Evolutionary conservation across 1,140 invertebrate species (phyloP), one percentile per base, ranked within the genome.

Genomic region (Anastatus disparis): DNA sequence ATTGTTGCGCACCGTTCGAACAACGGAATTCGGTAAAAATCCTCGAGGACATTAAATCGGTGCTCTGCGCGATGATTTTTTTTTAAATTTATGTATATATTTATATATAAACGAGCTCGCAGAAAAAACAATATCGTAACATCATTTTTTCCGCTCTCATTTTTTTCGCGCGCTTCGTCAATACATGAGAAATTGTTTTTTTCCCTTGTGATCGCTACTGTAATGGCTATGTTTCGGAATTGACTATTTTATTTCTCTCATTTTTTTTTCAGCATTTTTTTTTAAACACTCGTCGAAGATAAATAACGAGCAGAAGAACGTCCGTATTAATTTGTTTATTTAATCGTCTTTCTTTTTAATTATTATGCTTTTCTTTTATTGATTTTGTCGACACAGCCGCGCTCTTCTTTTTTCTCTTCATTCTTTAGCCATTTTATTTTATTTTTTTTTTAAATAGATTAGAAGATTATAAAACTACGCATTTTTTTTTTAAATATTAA

Each of bases 381-480:
- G 27, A 15, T 42, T 24, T 58, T 50, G n/a, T 63, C n/a, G 7
- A 24, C 17, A 40, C 52, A 38, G 40, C 26, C 15, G 52, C 15
- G 50, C 10, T 38, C 13, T 12, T 46, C 10, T 46, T 35, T 31
- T 20, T 13, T 20, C n/a, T 59, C 20, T 31, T n/a, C 24, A 17
- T 4, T 31, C 22, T 42, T n/a, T 55, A 27, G 40, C 35, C 17
- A 24, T 55, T n/a, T n/a, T n/a, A n/a, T n/a, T n/a, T n/a, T 44
- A 46, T 2, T 29, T 56, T 56, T 63, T 31, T 46, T 70, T 64
- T 44, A 56, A 63, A 70, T 70, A 70, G 48, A 70, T 64, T 64
- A 64, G 69, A 70, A 64, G 69, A 64, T 70, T 70, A 70, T 38
- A 70, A 70, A 70, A 70, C 69, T 63, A 70, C 69, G 42, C 53